These are phyloP conservation scores for Argyresthia albistria DNA, from an alignment of 2,888 invertebrate genomes.

Conservation along the genomic window DNA sequence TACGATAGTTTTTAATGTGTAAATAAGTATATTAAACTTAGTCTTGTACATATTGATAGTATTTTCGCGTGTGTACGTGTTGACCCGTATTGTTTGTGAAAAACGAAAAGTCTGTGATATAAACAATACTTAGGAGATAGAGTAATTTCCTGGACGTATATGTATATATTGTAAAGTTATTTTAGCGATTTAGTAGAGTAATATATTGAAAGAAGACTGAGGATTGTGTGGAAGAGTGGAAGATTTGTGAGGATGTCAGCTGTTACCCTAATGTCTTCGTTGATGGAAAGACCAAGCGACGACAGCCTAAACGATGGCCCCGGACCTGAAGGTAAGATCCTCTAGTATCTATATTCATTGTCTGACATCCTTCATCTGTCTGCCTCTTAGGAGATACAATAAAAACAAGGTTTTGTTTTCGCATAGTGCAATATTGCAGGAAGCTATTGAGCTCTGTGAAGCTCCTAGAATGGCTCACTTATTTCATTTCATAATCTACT, in stretches of 20 bases:
- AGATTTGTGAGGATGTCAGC: conserved; percentile 65
- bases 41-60: conserved; percentile 68
- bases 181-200: conserved; percentile 61
- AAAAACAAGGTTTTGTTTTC: too few species aligned
- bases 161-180: conserved; percentile 69
- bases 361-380: too few species aligned
- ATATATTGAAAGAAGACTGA: conserved; percentile 70
- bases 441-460: too few species aligned
- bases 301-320: conserved; percentile 55
- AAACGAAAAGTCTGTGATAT: conserved; percentile 76
- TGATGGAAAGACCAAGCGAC: conserved; percentile 63
- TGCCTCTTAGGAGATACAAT: too few species aligned
- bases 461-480: too few species aligned
- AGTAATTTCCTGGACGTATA: conserved; percentile 65
- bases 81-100: conserved; percentile 71
- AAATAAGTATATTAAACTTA: conserved; percentile 69
- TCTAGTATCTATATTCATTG: too few species aligned
- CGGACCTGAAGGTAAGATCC: conserved; percentile 47
- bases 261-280: conserved; percentile 64
- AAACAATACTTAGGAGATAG: conserved; percentile 71
- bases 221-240: conserved; percentile 49
- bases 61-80: conserved; percentile 73
- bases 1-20: conserved; percentile 70
- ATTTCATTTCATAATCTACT: too few species aligned
- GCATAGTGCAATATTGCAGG: too few species aligned